Base-by-base conservation (phyloP, 2,113 vertebrate species). In the Bothrops jararaca region DNA sequence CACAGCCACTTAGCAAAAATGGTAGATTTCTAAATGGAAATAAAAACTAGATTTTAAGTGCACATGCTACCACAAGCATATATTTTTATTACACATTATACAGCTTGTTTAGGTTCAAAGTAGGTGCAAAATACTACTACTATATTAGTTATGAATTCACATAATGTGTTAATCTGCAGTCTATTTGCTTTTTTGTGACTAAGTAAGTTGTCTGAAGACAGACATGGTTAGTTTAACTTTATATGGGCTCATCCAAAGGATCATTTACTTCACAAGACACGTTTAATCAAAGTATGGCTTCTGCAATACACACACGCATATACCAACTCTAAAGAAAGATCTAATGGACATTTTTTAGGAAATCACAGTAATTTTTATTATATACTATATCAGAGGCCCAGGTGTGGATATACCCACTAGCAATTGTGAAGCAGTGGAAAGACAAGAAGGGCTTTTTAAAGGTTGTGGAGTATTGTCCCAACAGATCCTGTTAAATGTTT, bases 1-100 rank as follows among this genome's bases (percentile, higher is more conserved):
- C 39, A 91, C 88, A 88, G 0, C 50, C 91, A 39, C 15, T 0
- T 80, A 94, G 91, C 45, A 94, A 95, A 94, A 93, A 18, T 0
- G 0, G 0, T 45, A 86, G 57, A 90, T 93, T 92, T 93, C 85
- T 91, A 5, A 54, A 39, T 94, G 54, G 13, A 26, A 91, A 89
- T 34, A 91, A 64, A 93, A 93, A 12, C 11, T 54, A 64, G 39
- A 15, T 89, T 48, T 86, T 56, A 54, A 5, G 9, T 50, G 34
- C 29, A 56, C 0, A 88, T 42, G 4, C 15, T 60, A 86, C 52
- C 60, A 92, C 80, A 92, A 80, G 22, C 74, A 64, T 26, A 86
- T 90, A 86, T 86, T 80, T 80, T 80, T 42, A 10, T 80, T 42
- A 23, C 34, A 80, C 34, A 42, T 64, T 85, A 92, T 92, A 90